Evolutionary conservation across 2,888 invertebrate genomes (phyloP), one percentile per base, ranked within the genome.

Genomic region (Phaonia tiefii): DNA sequence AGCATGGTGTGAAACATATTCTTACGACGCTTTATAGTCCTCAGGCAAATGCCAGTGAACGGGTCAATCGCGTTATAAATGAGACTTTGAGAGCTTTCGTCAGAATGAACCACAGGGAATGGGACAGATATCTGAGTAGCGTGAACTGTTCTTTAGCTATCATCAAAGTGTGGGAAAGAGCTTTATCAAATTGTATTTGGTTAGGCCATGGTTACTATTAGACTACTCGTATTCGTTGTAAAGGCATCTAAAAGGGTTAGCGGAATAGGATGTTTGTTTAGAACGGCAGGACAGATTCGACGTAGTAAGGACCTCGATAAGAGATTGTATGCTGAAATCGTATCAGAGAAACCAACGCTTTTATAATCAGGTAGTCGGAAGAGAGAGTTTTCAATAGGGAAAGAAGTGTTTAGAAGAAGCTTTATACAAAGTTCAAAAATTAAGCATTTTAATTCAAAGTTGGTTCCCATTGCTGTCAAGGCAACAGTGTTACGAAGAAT

Each of bases 1-100:
- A 44, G 11, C 2, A 15, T 44, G 44, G 44, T 13, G 76, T 69
- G 3, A 66, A 39, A 3, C 54, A 76, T 39, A 17, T 80, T 20
- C 5, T 2, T 10, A 73, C 80, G 3, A 76, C 80, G 0, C n/a
- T 80, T 37, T 80, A 80, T 46, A 80, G 80, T 22, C 80, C 75
- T n/a, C 75, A 80, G 15, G 72, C 76, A 4, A 80, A n/a, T n/a
- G n/a, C n/a, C n/a, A n/a, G n/a, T n/a, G n/a, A n/a, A n/a, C n/a
- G n/a, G n/a, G n/a, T n/a, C n/a, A n/a, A n/a, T n/a, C n/a, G n/a
- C n/a, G n/a, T n/a, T n/a, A n/a, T n/a, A n/a, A n/a, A n/a, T n/a
- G 75, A 26, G 71, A 70, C 0, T 65, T 65, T 58, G n/a, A n/a
- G n/a, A n/a, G n/a, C n/a, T n/a, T n/a, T n/a, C n/a, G n/a, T n/a